Evolutionary conservation across 2,888 invertebrate species (phyloP).

Genomic region (Chalcosyrphus nemorum): DNA sequence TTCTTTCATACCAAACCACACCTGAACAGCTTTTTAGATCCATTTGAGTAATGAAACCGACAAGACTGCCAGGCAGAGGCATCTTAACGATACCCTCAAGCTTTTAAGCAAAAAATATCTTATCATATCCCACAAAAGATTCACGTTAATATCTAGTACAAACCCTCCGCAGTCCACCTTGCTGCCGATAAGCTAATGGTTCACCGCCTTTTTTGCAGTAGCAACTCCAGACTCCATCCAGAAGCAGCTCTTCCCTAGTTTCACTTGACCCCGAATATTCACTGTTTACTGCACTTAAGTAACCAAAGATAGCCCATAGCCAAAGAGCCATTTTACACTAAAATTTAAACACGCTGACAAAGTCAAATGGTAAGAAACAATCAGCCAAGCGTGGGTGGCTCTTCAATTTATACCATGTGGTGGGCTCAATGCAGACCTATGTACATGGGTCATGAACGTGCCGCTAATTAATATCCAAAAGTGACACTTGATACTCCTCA

Average conservation of each 20-base stretch:
- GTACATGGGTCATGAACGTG: slow-evolving; percentile 50
- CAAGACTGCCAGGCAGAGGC: slow-evolving; percentile 23
- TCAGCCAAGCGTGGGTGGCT: not conserved
- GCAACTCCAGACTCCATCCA: slow-evolving; percentile 57
- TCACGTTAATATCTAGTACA: not conserved
- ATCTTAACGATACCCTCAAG: slow-evolving; percentile 11
- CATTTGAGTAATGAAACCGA: slow-evolving; percentile 32
- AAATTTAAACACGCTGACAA: not conserved
- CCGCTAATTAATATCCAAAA: slow-evolving; percentile 21
- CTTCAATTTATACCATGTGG: slow-evolving; percentile 32
- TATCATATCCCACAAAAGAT: no score
- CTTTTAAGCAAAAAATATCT: not conserved
- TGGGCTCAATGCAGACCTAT: no score
- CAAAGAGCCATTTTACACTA: not conserved
- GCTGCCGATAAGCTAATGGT: slow-evolving; percentile 5
- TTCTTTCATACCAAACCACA: slow-evolving; percentile 39
- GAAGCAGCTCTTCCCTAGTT: slow-evolving; percentile 33
- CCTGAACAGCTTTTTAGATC: slow-evolving; percentile 12
- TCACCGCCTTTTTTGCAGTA: slow-evolving; percentile 16
- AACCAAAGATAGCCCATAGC: not conserved
- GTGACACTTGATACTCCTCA: slow-evolving; percentile 53
- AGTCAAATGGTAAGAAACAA: not conserved
- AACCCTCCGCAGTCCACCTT: slow-evolving; percentile 35
- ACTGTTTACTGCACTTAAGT: not conserved
- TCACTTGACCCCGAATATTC: slow-evolving; percentile 29